Base-by-base conservation (phyloP, 2,797 vertebrate species). In the Sebastes cheni region DNA sequence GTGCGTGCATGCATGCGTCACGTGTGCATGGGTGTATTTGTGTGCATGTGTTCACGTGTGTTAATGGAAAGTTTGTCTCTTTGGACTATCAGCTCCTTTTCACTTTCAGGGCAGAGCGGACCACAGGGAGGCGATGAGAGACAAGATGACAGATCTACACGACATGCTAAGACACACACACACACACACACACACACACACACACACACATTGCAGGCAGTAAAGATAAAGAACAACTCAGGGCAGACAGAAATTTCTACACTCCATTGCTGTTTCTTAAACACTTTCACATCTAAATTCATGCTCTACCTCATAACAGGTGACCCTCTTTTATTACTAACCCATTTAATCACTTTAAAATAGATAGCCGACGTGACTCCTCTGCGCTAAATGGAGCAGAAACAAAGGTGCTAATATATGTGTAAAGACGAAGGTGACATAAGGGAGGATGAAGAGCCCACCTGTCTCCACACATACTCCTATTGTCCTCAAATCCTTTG, bases 71-170 rank as follows among this genome's bases (percentile, higher is more conserved):
- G 74, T 82, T 75, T 79, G 46, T 64, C 60, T 87, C 71, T 86
- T 39, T 55, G 29, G 22, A 77, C 73, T 72, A 67, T 75, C 60
- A 77, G 84, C 81, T 92, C 67, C 60, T 79, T 88, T 91, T 92
- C 75, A 81, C 78, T 83, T 86, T 88, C 77, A 80, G 79, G 78
- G 32, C 83, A 80, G 85, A 87, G 71, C 70, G 72, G 75, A 83
- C 75, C 83, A 78, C 60, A 60, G 50, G 36, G 83, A 88, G 76
- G 59, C 83, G 88, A 83, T 86, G 91, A 91, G 70, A 83, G 90
- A 89, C 75, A 79, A 69, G 68, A 86, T 90, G 81, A 91, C 68
- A 80, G 72, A 78, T 61, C 72, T 68, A 67, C 65, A 80, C 56
- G 58, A 75, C 61, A 72, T 8, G 34, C 64, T 42, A 42, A 42